Evolutionary conservation across 2,113 vertebrate genomes (phyloP).

Genomic region (Numida meleagris): DNA sequence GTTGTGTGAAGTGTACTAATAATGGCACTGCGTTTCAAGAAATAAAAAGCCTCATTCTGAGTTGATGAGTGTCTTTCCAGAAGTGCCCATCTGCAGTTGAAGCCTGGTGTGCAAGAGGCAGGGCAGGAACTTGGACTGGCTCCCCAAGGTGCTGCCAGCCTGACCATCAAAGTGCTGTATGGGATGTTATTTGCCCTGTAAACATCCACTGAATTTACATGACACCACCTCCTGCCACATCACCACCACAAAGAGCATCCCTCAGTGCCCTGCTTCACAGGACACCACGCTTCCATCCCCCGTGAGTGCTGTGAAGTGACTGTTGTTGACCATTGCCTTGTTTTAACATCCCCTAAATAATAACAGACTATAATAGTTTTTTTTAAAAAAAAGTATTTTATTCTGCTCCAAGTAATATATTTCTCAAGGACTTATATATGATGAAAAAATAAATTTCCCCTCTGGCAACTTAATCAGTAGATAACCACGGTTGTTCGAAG

Average conservation of each 20-base stretch:
- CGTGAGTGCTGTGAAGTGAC: constrained; percentile 46
- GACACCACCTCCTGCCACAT: not conserved
- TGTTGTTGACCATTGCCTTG: constrained; percentile 63
- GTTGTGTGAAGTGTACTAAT: constrained; percentile 31
- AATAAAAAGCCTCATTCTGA: constrained; percentile 10
- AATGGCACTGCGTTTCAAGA: constrained; percentile 50
- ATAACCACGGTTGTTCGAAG: constrained; percentile 64
- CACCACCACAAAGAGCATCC: not conserved
- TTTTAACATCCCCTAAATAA: constrained; percentile 71
- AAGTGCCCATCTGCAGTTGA: not conserved
- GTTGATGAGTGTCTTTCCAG: constrained; percentile 8
- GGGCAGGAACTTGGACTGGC: not conserved
- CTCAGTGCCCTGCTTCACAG: not conserved
- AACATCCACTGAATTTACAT: not conserved
- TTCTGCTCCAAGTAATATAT: constrained; percentile 51
- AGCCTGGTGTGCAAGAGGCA: not conserved
- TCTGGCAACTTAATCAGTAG: constrained; percentile 77
- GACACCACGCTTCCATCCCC: not conserved
- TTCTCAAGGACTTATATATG: constrained; percentile 61
- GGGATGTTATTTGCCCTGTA: not conserved
- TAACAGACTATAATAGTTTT: constrained; percentile 62
- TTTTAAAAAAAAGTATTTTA: too few species aligned
- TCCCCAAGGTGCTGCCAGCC: not conserved
- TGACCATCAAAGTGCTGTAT: not conserved
- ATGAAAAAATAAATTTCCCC: constrained; percentile 68